A percentile compares a stretch with the other conserved stretches of the same genome.
Conservation (phyloP, 2,113 vertebrate species). For the Xenopus tropicalis region UCB_Xtro_10.0 CM004451.2:23560001-23560500, state of each 20-base stretch:
- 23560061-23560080: neutral
- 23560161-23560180: neutral
- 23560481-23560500: neutral
- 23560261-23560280: neutral
- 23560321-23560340: conserved; percentile 1
- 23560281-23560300: neutral
- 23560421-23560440: neutral
- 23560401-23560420: conserved; percentile 2
- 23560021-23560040: too few species aligned
- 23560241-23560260: neutral
- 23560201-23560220: neutral
- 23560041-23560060: too few species aligned
- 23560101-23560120: neutral
- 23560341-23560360: neutral
- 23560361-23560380: neutral
- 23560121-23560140: neutral
- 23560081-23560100: neutral
- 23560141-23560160: neutral
- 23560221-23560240: too few species aligned
- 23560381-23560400: neutral
- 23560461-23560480: neutral
- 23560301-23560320: neutral
- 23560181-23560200: neutral
- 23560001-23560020: too few species aligned
- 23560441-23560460: neutral